Conservation (phyloP, 2,797 vertebrate species). For the Falco naumanni region DNA sequence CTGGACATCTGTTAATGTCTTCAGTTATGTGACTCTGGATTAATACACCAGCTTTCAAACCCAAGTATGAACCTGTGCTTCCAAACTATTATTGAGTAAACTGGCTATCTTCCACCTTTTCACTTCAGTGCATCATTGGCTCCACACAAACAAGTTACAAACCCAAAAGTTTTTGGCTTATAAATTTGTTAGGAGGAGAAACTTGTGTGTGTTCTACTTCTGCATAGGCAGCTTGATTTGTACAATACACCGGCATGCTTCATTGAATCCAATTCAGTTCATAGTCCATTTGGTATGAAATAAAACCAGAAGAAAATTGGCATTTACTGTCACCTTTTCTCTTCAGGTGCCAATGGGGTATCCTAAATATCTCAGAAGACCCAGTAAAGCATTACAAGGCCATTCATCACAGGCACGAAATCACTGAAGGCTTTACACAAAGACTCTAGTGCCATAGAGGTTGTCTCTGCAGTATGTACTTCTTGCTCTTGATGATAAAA, state of each 20-base stretch:
- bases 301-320: conserved; percentile 7
- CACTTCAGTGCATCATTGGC: neutral
- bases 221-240: neutral
- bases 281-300: neutral
- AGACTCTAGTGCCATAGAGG: neutral
- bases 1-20: neutral
- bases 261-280: neutral
- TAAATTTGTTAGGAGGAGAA: neutral
- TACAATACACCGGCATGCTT: neutral
- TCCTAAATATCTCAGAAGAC: neutral
- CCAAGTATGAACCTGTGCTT: neutral
- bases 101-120: neutral
- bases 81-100: neutral
- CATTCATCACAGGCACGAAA: neutral
- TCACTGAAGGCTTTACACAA: neutral
- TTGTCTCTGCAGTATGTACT: neutral
- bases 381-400: neutral
- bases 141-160: neutral
- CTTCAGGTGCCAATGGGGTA: neutral
- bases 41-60: neutral
- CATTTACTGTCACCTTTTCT: neutral
- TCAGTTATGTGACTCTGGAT: neutral
- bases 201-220: neutral
- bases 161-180: neutral
- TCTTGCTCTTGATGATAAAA: neutral